phyloP scores from a whole-genome alignment of 2,888 invertebrate species.

The Melitaea athalia region DNA sequence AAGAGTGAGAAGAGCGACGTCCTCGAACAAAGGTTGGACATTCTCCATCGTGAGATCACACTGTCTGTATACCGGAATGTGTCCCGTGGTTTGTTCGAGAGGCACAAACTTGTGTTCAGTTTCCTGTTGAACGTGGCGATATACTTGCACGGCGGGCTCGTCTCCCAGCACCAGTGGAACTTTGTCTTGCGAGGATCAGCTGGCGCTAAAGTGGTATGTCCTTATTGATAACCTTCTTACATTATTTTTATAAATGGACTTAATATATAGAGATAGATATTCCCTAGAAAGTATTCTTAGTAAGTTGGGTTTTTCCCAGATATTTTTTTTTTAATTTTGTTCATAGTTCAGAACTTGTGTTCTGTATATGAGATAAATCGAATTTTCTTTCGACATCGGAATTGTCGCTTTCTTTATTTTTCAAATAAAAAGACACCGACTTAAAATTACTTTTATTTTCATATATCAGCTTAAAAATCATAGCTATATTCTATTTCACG shows the following conservation, averaged over 20 bases:
- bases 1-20: slow-evolving; percentile 86
- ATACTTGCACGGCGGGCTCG: slow-evolving; percentile 83
- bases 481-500: background rate
- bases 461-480: too few relatives aligned
- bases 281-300: too few relatives aligned
- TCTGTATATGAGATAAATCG: too few relatives aligned
- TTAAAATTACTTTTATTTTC: too few relatives aligned
- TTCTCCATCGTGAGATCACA: slow-evolving; percentile 89
- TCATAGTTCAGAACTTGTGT: too few relatives aligned
- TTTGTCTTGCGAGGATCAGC: slow-evolving; percentile 90
- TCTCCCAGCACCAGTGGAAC: slow-evolving; percentile 86
- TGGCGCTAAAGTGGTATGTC: slow-evolving; percentile 75
- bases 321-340: too few relatives aligned
- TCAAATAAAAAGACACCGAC: too few relatives aligned
- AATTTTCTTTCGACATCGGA: too few relatives aligned
- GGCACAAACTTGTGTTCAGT: slow-evolving; percentile 94
- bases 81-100: slow-evolving; percentile 94
- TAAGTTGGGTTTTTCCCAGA: too few relatives aligned
- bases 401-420: too few relatives aligned
- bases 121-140: slow-evolving; percentile 91
- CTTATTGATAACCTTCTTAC: background rate
- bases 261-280: too few relatives aligned
- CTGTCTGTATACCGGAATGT: slow-evolving; percentile 92
- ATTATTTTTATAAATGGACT: too few relatives aligned
- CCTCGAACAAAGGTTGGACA: slow-evolving; percentile 85